Evolutionary conservation across 2,797 vertebrate species (phyloP).

Genomic region (Pangasius macronema): DNA sequence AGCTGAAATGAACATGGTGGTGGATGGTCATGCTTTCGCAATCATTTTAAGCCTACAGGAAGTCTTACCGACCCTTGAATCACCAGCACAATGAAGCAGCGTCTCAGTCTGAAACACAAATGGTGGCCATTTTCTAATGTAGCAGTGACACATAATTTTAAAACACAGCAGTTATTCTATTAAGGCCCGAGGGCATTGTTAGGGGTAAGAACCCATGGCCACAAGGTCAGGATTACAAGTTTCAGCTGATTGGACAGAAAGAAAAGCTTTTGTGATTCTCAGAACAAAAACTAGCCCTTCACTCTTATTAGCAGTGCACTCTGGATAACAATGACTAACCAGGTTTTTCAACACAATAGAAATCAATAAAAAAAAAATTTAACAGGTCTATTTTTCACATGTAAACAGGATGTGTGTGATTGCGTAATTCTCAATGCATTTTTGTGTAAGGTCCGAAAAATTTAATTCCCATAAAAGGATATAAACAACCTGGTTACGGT

Average conservation of each 20-base stretch:
- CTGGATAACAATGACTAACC: constrained; percentile 15
- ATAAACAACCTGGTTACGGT: neutral
- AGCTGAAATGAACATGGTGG: constrained; percentile 60
- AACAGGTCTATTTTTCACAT: neutral
- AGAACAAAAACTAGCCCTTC: constrained; percentile 35
- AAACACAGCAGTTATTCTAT: constrained; percentile 30
- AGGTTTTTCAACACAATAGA: constrained; percentile 5
- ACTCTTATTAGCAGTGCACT: constrained; percentile 18
- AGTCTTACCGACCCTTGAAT: constrained; percentile 67
- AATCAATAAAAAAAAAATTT: neutral
- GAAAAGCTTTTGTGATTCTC: constrained; percentile 25
- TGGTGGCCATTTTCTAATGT: neutral
- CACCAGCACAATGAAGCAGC: constrained; percentile 53
- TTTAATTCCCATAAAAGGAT: neutral
- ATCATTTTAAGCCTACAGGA: constrained; percentile 63
- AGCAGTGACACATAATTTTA: constrained; percentile 20
- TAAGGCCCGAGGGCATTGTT: constrained; percentile 39
- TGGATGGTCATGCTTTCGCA: constrained; percentile 45
- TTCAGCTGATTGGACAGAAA: constrained; percentile 28
- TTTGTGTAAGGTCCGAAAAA: neutral
- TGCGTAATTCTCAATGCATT: neutral
- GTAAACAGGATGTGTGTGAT: neutral
- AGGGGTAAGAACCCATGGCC: constrained; percentile 44
- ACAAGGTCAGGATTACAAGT: constrained; percentile 45
- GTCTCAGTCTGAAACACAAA: constrained; percentile 26